Percentiles rank a stretch among this genome's conserved stretches.
Conservation (phyloP, 2,888 invertebrate genomes). For the Cataglyphis rosenhaueri region DNA sequence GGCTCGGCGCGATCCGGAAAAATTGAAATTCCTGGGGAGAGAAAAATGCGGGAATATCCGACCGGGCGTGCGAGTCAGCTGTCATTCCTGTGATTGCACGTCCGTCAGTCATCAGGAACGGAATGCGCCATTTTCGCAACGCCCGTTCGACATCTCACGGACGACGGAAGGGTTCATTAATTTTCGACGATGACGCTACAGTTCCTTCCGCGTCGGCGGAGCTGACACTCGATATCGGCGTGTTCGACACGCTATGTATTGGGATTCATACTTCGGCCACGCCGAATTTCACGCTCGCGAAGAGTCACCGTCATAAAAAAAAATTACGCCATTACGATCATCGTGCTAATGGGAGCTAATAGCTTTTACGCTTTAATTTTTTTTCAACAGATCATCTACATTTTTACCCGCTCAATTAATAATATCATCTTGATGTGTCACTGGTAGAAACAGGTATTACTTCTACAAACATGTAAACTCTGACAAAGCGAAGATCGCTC, state of each 20-base stretch:
- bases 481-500: slow-evolving; percentile 43
- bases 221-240: slow-evolving; percentile 51
- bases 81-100: slow-evolving; percentile 75
- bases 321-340: slow-evolving; percentile 9
- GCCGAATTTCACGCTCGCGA: slow-evolving; percentile 41
- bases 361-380: not conserved
- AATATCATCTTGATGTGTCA: not conserved
- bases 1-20: slow-evolving; percentile 65
- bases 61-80: slow-evolving; percentile 63
- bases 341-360: slow-evolving; percentile 13
- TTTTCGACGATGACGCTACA: slow-evolving; percentile 65
- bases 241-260: slow-evolving; percentile 20
- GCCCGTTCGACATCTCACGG: slow-evolving; percentile 59
- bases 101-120: slow-evolving; percentile 72
- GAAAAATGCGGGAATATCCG: slow-evolving; percentile 71
- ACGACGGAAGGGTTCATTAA: slow-evolving; percentile 71
- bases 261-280: slow-evolving; percentile 26
- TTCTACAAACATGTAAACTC: slow-evolving; percentile 37
- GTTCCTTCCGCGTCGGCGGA: slow-evolving; percentile 42
- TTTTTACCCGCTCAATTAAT: not conserved
- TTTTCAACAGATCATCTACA: not conserved
- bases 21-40: slow-evolving; percentile 76
- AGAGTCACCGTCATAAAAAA: not conserved
- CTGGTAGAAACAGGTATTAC: not conserved
- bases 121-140: slow-evolving; percentile 72